A percentile compares a stretch with the other conserved stretches of the same genome.
phyloP scores from a whole-genome alignment of 1,140 invertebrate species.

The Dinothrombium tinctorium region DNA sequence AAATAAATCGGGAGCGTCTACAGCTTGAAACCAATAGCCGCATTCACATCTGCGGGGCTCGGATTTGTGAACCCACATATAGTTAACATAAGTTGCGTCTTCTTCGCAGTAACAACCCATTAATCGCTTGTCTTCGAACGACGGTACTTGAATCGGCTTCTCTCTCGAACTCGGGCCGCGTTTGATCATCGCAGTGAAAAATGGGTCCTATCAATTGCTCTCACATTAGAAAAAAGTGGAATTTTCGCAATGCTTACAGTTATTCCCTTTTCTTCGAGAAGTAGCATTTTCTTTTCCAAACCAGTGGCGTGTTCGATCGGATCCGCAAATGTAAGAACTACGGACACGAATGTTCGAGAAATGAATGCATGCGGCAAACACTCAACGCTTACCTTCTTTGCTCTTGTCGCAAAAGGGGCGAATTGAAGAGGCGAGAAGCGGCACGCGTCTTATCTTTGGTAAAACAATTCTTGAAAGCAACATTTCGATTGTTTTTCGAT shows the following conservation, averaged over 20 bases:
- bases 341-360: too few relatives aligned
- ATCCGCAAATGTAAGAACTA: too few relatives aligned
- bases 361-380: too few relatives aligned
- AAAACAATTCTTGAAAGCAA: too few relatives aligned
- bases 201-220: constrained; percentile 40
- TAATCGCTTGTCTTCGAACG: constrained; percentile 59
- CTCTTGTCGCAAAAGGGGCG: too few relatives aligned
- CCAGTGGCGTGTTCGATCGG: constrained; percentile 78
- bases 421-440: too few relatives aligned
- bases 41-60: constrained; percentile 73
- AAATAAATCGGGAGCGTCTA: constrained; percentile 28
- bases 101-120: constrained; percentile 92
- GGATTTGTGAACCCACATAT: constrained; percentile 80
- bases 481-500: too few relatives aligned
- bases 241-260: constrained; percentile 30
- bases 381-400: too few relatives aligned
- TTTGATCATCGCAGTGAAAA: constrained; percentile 53
- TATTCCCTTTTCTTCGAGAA: constrained; percentile 58
- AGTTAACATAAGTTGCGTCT: constrained; percentile 59
- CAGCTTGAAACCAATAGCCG: constrained; percentile 85
- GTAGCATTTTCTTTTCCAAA: constrained; percentile 61
- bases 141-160: constrained; percentile 64
- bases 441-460: too few relatives aligned
- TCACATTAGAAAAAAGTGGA: constrained; percentile 15
- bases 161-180: constrained; percentile 55